A percentile compares a stretch with the other conserved stretches of the same genome.
Conservation (phyloP, 2,797 vertebrate genomes). For the Gallinago solitaria region DNA sequence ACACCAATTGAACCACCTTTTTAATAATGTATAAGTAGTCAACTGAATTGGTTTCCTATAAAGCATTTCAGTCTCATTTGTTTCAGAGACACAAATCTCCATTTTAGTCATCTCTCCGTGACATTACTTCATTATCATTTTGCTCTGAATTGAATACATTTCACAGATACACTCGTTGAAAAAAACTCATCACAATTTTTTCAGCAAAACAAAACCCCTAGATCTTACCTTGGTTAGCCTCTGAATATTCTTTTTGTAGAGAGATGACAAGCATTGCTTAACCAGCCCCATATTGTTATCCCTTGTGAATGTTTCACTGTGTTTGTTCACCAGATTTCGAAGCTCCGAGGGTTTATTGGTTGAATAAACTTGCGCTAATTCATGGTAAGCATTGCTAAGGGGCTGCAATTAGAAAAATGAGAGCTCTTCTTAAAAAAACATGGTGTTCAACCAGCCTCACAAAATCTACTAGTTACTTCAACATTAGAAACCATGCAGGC, state of each 20-base stretch:
- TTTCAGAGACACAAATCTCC: not conserved
- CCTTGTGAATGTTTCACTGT: conserved; percentile 91
- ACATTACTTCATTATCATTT: not conserved
- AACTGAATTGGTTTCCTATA: not conserved
- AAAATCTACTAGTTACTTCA: not conserved
- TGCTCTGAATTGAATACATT: not conserved
- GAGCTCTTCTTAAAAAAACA: not conserved
- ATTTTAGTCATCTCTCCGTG: not conserved
- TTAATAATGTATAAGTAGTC: not conserved
- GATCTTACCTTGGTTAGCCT: conserved; percentile 94
- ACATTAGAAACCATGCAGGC: not conserved
- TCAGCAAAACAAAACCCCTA: not conserved
- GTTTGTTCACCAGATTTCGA: conserved; percentile 91
- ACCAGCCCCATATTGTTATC: conserved; percentile 98
- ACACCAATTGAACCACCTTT: not conserved
- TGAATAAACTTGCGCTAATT: conserved; percentile 95
- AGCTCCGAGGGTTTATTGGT: conserved; percentile 97
- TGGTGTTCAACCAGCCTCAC: not conserved
- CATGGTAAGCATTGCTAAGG: conserved; percentile 97
- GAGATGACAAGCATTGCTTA: conserved; percentile 96
- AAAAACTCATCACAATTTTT: not conserved
- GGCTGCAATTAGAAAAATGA: conserved; percentile 79
- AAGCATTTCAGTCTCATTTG: not conserved
- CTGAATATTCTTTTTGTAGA: conserved; percentile 99
- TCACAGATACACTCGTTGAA: not conserved